Evolutionary conservation across 2,797 vertebrate genomes (phyloP), one percentile per base, ranked within the genome.

Genomic region (Myotis findleyi): DNA sequence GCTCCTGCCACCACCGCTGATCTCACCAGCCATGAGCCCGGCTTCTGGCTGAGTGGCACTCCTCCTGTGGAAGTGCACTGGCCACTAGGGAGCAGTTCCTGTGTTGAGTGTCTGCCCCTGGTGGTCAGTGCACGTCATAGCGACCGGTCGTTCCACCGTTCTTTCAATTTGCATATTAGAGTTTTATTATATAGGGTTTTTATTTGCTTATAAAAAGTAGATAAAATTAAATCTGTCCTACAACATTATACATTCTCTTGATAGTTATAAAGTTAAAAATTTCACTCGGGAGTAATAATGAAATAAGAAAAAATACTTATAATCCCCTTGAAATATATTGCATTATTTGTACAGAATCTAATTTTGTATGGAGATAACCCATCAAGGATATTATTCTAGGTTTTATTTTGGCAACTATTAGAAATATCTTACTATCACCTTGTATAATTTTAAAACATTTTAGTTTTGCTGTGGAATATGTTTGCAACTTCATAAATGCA

Each of bases 401-500:
- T 89, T 91, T 86, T 27, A 55, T 66, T 91, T 89, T 73, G 17
- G 53, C 82, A 69, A 73, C 13, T 6, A 82, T 64, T 91, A 36
- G 33, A 47, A 66, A 68, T 76, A 36, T 3, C 16, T 89, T 64
- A 8, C 9, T 57, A 71, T 64, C 53, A 6, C 8, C 12, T 59
- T 51, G 30, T 7, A 66, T n/a, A 2, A 0, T 69, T 88, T 80
- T 53, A 21, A 14, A 82, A 66, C 0, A 79, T 83, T 83, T 83
- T 69, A 83, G 17, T 8, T 41, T 68, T 76, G 21, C 25, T 44
- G 5, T 59, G 27, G 12, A 5, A 41, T 36, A 30, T 20, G 0
- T 81, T 84, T 85, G 73, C 10, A 62, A 27, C 5, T 73, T 92
- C 41, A 72, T 71, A 94, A 93, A 62, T 87, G 25, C 44, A 82